A percentile compares a stretch with the other conserved stretches of the same genome.
phyloP scores from a whole-genome alignment of 64 coral and sea anemone genomes.

The Montipora foliosa region DNA sequence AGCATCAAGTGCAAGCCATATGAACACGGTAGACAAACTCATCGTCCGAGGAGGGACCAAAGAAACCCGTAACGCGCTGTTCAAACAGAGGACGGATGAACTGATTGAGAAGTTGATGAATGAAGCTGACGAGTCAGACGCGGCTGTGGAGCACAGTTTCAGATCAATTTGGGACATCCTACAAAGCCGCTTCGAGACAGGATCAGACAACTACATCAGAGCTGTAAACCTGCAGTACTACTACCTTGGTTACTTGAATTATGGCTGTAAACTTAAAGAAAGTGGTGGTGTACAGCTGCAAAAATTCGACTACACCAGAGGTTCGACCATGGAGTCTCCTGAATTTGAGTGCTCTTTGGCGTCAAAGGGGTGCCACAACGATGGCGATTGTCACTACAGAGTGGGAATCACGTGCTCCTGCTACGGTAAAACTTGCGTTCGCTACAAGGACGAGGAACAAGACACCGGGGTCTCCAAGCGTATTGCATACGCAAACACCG shows the following conservation, averaged over 20 bases:
- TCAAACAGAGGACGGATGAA: background rate
- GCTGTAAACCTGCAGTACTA: constrained; percentile 62
- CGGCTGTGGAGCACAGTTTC: constrained; percentile 16
- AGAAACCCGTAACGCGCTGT: constrained; percentile 30
- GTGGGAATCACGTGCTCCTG: constrained; percentile 33
- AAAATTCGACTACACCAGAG: constrained; percentile 23
- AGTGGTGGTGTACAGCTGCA: background rate
- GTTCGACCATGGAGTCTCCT: background rate
- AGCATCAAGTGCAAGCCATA: background rate
- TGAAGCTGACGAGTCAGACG: constrained; percentile 21
- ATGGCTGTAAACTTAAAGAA: constrained; percentile 31
- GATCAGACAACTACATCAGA: constrained; percentile 5
- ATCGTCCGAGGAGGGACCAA: background rate
- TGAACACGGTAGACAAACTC: too few relatives aligned
- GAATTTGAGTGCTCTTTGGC: constrained; percentile 47
- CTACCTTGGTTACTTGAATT: constrained; percentile 56
- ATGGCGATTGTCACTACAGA: constrained; percentile 52
- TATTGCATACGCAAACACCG: constrained; percentile 11
- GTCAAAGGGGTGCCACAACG: constrained; percentile 44
- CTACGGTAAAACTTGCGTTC: constrained; percentile 41
- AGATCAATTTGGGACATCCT: constrained; percentile 31
- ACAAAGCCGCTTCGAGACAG: background rate
- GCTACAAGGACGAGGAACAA: constrained; percentile 39
- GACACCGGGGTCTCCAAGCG: constrained; percentile 14
- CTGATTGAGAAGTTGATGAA: constrained; percentile 33